Evolutionary conservation across 2,113 vertebrate genomes (phyloP).

Genomic region (Notarius quadriscutis): DNA sequence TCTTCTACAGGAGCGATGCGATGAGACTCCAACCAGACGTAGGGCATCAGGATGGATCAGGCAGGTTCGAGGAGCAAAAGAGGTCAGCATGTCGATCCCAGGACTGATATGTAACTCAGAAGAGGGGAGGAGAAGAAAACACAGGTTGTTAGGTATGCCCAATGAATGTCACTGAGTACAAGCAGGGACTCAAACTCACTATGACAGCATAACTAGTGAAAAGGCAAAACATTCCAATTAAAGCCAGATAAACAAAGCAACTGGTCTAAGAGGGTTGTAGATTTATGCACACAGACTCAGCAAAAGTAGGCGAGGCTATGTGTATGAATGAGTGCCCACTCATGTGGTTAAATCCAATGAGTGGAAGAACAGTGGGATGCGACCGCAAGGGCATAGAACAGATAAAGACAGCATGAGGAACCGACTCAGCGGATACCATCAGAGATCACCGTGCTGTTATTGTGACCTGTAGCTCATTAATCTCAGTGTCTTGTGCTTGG

Average conservation of each 20-base stretch:
- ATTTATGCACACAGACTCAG: background rate
- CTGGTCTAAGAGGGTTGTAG: background rate
- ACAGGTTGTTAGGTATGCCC: no score
- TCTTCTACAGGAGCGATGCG: no score
- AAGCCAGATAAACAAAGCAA: background rate
- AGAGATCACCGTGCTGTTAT: conserved; percentile 6
- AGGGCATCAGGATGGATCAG: no score
- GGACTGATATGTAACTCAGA: no score
- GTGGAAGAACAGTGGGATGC: background rate
- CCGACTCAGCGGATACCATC: background rate
- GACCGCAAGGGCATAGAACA: background rate
- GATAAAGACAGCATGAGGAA: background rate
- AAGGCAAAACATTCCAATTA: background rate
- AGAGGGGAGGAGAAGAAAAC: no score
- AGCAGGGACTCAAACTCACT: no score
- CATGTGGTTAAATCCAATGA: background rate
- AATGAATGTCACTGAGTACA: no score
- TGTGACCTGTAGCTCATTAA: conserved; percentile 35
- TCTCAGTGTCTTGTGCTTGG: conserved; percentile 30
- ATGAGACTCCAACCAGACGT: no score
- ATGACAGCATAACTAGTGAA: no score
- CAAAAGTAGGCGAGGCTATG: background rate
- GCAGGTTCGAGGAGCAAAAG: no score
- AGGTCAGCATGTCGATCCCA: no score
- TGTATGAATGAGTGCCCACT: background rate